These are phyloP conservation scores for Lycocerus yunnanus DNA, from an alignment of 2,888 invertebrate species.

Conservation along the genomic window DNA sequence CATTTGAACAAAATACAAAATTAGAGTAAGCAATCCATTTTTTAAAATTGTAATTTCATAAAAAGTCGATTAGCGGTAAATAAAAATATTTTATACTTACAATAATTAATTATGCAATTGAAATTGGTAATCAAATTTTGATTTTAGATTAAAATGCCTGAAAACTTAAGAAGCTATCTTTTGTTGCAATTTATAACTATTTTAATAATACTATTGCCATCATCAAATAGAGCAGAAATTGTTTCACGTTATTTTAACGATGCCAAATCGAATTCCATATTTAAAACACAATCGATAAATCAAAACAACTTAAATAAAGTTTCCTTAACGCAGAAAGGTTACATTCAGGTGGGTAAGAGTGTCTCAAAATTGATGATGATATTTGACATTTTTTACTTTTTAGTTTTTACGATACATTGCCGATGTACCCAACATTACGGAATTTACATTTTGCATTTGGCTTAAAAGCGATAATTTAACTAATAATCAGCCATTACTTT, in stretches of 20 bases:
- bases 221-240: neutral
- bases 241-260: neutral
- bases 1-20: neutral
- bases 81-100: neutral
- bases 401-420: conserved; percentile 60
- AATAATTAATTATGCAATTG: neutral
- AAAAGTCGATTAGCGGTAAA: neutral
- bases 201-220: neutral
- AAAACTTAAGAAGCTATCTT: neutral
- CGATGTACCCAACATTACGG: conserved; percentile 58
- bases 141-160: neutral
- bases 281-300: conserved; percentile 29
- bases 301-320: conserved; percentile 60
- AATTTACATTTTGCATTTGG: conserved; percentile 63
- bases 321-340: conserved; percentile 69
- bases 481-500: conserved; percentile 59
- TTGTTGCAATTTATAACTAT: neutral
- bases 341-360: conserved; percentile 64
- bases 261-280: neutral
- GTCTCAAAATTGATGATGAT: neutral
- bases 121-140: neutral
- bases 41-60: neutral
- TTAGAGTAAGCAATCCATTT: neutral
- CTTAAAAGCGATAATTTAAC: conserved; percentile 58
- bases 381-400: conserved; percentile 26